phyloP scores from a whole-genome alignment of 2,888 invertebrate species.

The Aradus depressus region DNA sequence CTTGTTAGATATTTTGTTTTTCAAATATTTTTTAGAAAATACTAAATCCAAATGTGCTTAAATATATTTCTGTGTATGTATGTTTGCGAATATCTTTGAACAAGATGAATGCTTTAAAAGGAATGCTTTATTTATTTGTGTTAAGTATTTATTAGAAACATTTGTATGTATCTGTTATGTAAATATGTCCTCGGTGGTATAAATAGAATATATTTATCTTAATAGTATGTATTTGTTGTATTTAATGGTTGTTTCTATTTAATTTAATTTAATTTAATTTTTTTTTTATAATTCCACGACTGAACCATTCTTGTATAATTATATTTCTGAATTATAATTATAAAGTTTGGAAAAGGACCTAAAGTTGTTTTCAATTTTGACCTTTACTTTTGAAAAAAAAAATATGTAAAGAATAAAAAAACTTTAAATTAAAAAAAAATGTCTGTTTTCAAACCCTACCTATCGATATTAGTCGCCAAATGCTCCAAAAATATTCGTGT shows the following conservation, averaged over 20 bases:
- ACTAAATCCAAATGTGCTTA: too few relatives aligned
- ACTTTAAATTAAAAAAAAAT: neutral
- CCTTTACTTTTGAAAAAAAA: neutral
- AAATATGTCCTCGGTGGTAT: slow-evolving; percentile 18
- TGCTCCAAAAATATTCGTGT: neutral
- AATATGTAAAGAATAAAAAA: too few relatives aligned
- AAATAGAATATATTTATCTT: slow-evolving; percentile 17
- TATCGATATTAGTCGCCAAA: neutral
- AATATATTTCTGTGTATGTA: too few relatives aligned
- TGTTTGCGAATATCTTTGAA: too few relatives aligned
- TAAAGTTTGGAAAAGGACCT: slow-evolving; percentile 30
- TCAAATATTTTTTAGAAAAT: too few relatives aligned
- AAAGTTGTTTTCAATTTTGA: neutral
- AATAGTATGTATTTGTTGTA: slow-evolving; percentile 16
- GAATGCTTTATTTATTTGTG: slow-evolving; percentile 11
- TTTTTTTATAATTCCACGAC: slow-evolving; percentile 29
- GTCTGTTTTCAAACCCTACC: neutral
- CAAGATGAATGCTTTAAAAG: too few relatives aligned
- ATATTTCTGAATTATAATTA: slow-evolving; percentile 28
- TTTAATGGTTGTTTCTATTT: slow-evolving; percentile 18
- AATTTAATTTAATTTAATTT: slow-evolving; percentile 15
- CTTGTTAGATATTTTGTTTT: too few relatives aligned
- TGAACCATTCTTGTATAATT: slow-evolving; percentile 31
- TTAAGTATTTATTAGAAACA: slow-evolving; percentile 17
- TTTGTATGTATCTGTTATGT: slow-evolving; percentile 14